Percentiles rank a stretch among this genome's conserved stretches.
These are phyloP conservation scores for Cephus rjabovi DNA, from an alignment of 2,888 invertebrate species.

Conservation along the genomic window DNA sequence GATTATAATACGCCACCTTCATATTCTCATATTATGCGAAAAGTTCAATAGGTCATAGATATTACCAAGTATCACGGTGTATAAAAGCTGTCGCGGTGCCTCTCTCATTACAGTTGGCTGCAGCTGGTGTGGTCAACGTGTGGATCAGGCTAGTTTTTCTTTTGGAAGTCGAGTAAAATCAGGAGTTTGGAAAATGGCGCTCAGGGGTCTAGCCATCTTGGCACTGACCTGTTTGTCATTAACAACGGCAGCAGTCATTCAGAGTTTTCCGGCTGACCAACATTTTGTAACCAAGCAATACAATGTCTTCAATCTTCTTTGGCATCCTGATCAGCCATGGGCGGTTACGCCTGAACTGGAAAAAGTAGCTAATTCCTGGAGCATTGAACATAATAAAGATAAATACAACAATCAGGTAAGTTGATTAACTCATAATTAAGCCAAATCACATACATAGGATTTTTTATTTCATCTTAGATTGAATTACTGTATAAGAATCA, in stretches of 20 bases:
- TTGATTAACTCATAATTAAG: not conserved
- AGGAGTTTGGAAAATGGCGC: slow-evolving; percentile 46
- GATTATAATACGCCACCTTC: not conserved
- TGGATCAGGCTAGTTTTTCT: not conserved
- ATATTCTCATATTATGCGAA: not conserved
- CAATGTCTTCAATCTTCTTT: slow-evolving; percentile 52
- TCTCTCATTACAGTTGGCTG: not conserved
- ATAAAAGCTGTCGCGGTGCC: not conserved
- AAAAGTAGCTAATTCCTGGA: slow-evolving; percentile 46
- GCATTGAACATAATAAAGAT: slow-evolving; percentile 43
- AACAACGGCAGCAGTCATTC: slow-evolving; percentile 50
- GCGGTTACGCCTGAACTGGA: slow-evolving; percentile 41
- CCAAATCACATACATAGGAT: too few species aligned
- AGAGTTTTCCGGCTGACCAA: slow-evolving; percentile 44
- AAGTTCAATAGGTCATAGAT: not conserved
- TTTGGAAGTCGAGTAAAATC: not conserved
- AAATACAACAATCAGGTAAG: slow-evolving; percentile 50
- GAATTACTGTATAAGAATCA: too few species aligned
- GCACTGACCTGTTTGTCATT: slow-evolving; percentile 64
- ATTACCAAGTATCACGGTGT: not conserved
- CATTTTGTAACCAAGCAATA: slow-evolving; percentile 54
- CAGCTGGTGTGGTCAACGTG: not conserved
- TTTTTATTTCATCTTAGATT: too few species aligned
- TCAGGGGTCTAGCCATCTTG: slow-evolving; percentile 69
- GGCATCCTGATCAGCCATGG: slow-evolving; percentile 49